These are phyloP conservation scores for Muscidifurax raptorellus DNA, from an alignment of 1,140 invertebrate species.

Conservation along the genomic window DNA sequence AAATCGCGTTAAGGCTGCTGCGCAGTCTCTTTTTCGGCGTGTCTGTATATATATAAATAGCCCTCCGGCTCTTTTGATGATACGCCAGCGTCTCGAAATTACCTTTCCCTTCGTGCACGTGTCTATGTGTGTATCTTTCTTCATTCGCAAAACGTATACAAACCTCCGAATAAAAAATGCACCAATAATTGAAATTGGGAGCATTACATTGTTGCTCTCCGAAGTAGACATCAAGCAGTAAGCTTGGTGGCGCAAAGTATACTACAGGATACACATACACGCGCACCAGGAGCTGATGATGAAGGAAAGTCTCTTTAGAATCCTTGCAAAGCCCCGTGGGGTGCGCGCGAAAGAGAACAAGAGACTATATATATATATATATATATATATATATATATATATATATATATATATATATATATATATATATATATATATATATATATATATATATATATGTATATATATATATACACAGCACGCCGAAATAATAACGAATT, in stretches of 20 bases:
- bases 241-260: no score
- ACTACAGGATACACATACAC: no score
- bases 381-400: no score
- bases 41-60: constrained; percentile 21
- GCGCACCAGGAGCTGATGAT: background rate
- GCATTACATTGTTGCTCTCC: background rate
- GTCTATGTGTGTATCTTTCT: background rate
- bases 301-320: constrained; percentile 63
- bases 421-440: no score
- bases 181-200: background rate
- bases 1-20: constrained; percentile 71
- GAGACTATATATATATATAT: background rate
- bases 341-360: constrained; percentile 51
- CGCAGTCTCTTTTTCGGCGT: constrained; percentile 14
- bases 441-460: no score
- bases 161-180: background rate
- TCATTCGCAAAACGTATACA: background rate
- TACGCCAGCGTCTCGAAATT: constrained; percentile 38
- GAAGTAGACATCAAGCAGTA: background rate
- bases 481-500: constrained; percentile 65
- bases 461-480: background rate
- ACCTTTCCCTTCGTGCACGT: constrained; percentile 31
- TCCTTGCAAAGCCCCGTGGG: constrained; percentile 62
- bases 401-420: no score
- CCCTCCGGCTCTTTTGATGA: constrained; percentile 62